Evolutionary conservation across 1,140 invertebrate species (phyloP), one percentile per base, ranked within the genome.

Genomic region (Centruroides sculpturatus): DNA sequence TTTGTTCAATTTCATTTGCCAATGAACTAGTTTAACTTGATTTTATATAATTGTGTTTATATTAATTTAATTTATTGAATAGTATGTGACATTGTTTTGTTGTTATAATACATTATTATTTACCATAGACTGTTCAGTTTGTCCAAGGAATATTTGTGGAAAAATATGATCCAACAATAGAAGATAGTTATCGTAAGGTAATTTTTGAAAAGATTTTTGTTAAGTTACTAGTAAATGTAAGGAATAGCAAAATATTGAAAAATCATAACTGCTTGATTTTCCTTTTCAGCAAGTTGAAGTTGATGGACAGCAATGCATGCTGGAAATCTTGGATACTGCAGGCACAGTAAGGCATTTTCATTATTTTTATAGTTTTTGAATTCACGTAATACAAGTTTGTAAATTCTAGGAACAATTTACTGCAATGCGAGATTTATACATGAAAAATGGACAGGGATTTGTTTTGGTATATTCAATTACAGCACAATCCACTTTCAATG

Each of bases 371-470:
- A 23, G 23, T 23, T 23, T 23, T 23, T 23, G 23, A 23, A 23
- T 23, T 23, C 23, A 2, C 23, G 2, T 23, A 23, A 23, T 23
- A 41, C 8, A 41, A 41, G 41, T 41, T n/a, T 41, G 5, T 41
- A 41, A 41, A 8, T 41, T 74, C 46, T 71, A 87, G 85, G 97
- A 99, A 84, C 96, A 99, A 85, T 99, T 99, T 77, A 98, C 97
- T 71, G 95, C 95, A 65, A 99, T 99, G 97, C 83, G 97, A 71
- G 97, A 99, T 81, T 81, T 99, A 68, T 99, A 99, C 76, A 99
- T 99, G 89, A 99, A 99, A 78, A 99, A 99, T 77, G 97, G 96
- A 10, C 94, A 98, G 77, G 96, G 96, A 62, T 99, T 99, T 78
- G 89, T 99, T 59, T 81, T 99, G 69, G 96, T 99, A 49, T 99